Base-by-base conservation (phyloP, 2,113 vertebrate genomes). In the Haplochromis burtoni region DNA sequence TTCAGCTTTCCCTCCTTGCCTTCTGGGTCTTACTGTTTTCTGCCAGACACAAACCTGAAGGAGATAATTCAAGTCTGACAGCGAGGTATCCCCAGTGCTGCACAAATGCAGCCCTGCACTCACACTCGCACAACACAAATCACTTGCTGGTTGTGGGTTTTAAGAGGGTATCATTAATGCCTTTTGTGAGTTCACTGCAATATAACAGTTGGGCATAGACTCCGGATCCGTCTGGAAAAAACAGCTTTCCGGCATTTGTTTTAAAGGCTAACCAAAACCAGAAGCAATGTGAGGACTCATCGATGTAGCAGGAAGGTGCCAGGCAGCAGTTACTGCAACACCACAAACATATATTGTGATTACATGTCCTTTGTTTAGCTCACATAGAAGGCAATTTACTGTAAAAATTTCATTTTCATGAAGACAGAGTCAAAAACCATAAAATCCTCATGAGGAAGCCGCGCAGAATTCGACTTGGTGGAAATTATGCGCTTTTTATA, bases 21-120 rank as follows among this genome's bases (percentile, higher is more conserved):
- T 84, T 79, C 82, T 86, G 76, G 86, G 73, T 66, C 85, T 87
- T 73, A 14, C 51, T 81, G 59, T n/a, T 85, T 85, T 85, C 82
- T 90, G 88, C 79, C 61, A 83, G 83, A 90, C 68, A 61, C 66
- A 87, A 82, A 94, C 85, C 54, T 81, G 38, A 85, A 55, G 82
- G 81, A 92, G 90, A 92, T 87, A 80, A 92, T 89, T 89, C 87
- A 86, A 19, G 87, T 90, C 57, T 87, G 87, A 93, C 86, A 91
- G 79, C 53, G 45, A 84, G 87, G 82, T 26, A 84, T 92, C 89
- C 84, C 26, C 40, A 73, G 83, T 80, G 83, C 57, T 4, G 76
- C 85, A 80, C 16, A 63, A 61, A 49, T 11, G 53, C 61, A 83
- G 16, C 31, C 81, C 45, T 8, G 51, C 16, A 17, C 55, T 61